Base-by-base conservation (phyloP, 1,140 invertebrate genomes). In the Ceratoteleas bidentatus region DNA sequence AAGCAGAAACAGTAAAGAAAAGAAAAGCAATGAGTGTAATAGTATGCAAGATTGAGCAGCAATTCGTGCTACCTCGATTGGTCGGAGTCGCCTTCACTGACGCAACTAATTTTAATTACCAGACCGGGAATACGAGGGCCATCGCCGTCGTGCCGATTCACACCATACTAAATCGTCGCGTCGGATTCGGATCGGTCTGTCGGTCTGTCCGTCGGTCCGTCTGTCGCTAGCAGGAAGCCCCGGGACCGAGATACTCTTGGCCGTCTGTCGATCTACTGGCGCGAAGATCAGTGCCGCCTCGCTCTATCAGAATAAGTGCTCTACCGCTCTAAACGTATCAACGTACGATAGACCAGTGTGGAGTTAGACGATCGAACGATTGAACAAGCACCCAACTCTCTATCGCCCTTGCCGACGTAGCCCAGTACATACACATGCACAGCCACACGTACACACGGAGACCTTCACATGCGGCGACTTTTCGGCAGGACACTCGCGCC, bases 91-190 rank as follows among this genome's bases (percentile, higher is more conserved):
- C 81, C 70, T 36, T 88, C 84, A 90, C 87, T 90, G 82, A 90
- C 88, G 88, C 87, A 84, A 77, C 75, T 86, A 85, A 89, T 89
- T 88, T 88, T 91, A 89, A 89, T 90, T 92, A 93, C 83, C 93
- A 95, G 94, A 92, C 93, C 94, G 81, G 94, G 94, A 83, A 93
- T 95, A 91, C 93, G 94, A 87, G 94, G 94, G 86, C 93, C 95
- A 73, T 96, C 95, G 82, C 95, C 95, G 75, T 94, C 95, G 60
- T 94, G 95, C 90, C 94, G 95, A 91, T 96, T 96, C 91, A 95
- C 95, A 89, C 95, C 95, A 86, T 96, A 96, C 92, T 96, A 94
- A 94, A 91, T 86, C 89, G 89, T 88, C 88, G 88, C 89, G 87
- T 89, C 88, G 88, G 87, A 84, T 86, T 89, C 88, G 86, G 87